phyloP scores from a whole-genome alignment of 2,888 invertebrate species.

The Drosophila mimica region DNA sequence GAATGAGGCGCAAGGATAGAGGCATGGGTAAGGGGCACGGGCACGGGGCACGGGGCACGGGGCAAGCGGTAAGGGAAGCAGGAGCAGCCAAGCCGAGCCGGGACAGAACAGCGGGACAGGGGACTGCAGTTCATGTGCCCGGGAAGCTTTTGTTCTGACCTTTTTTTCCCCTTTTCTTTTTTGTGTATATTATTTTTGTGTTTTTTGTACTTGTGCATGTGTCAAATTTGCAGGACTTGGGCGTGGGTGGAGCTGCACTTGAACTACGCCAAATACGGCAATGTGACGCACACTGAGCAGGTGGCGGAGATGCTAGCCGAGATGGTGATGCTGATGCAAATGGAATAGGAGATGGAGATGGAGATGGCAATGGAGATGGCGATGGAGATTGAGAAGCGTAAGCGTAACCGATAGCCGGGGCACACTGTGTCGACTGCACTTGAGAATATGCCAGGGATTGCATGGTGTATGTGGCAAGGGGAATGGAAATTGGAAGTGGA shows the following conservation, averaged over 20 bases:
- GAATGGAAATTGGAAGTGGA: not conserved
- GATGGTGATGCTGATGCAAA: not conserved
- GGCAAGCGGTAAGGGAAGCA: not conserved
- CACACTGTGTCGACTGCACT: conserved; percentile 39
- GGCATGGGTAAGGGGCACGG: not conserved
- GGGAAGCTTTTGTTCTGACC: conserved; percentile 54
- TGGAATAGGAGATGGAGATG: conserved; percentile 1
- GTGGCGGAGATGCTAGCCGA: conserved; percentile 7
- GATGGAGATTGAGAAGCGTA: conserved; percentile 11
- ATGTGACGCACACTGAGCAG: conserved; percentile 8
- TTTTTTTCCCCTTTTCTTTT: conserved; percentile 34
- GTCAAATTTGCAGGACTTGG: conserved; percentile 66
- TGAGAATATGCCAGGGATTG: conserved; percentile 18
- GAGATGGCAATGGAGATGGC: conserved; percentile 13
- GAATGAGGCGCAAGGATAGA: conserved; percentile 27
- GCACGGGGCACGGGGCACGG: not conserved
- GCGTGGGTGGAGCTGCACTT: conserved; percentile 59
- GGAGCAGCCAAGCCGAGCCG: not conserved
- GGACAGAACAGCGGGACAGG: not conserved
- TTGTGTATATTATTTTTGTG: conserved; percentile 3
- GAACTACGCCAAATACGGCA: conserved; percentile 66
- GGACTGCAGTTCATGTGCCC: conserved; percentile 20
- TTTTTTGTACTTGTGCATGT: conserved; percentile 80
- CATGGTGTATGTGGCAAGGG: not conserved
- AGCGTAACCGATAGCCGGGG: conserved; percentile 36